Base-by-base conservation (phyloP, 2,888 invertebrate genomes). In the Argynnis bischoffii region DNA sequence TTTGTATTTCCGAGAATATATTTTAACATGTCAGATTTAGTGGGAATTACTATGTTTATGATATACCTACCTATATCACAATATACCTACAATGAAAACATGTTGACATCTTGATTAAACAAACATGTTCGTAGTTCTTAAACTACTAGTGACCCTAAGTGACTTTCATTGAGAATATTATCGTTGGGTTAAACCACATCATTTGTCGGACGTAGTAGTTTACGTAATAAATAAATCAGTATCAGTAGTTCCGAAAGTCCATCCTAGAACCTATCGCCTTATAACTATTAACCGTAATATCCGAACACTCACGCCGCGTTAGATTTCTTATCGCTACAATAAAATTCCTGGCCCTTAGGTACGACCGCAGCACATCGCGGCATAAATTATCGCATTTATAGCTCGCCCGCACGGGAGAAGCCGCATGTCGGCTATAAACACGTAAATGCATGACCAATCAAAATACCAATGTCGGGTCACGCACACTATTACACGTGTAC, bases 391-490 rank as follows among this genome's bases (percentile, higher is more conserved):
- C 78, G 76, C 85, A 55, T 89, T 90, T 89, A 90, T 85, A 80
- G 85, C 86, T 79, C 80, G 81, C 79, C 85, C 86, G 84, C 88
- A 85, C 83, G 79, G 82, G 82, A 84, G 84, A 83, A 82, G 81
- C 83, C 81, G 77, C 81, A 79, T 79, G 79, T 79, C 76, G 81
- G 76, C 88, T 85, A 86, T 92, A 91, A 90, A 92, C 90, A 89
- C 89, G 90, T 90, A 89, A 92, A 92, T 92, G 92, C 92, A 92
- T 92, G 92, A 92, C 92, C 92, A 92, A 92, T 92, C 92, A 92
- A 92, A 92, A 92, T 92, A 92, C 92, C 92, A 92, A 90, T 85
- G 90, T 84, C 87, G 84, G 85, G 79, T 79, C 86, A 89, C 90
- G 71, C 87, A 86, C 85, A 89, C 88, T 70, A 1, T 3, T 13